A percentile compares a stretch with the other conserved stretches of the same genome.
These are phyloP conservation scores for Pediacus dermestoides DNA, from an alignment of 2,888 invertebrate species.

Conservation along the genomic window DNA sequence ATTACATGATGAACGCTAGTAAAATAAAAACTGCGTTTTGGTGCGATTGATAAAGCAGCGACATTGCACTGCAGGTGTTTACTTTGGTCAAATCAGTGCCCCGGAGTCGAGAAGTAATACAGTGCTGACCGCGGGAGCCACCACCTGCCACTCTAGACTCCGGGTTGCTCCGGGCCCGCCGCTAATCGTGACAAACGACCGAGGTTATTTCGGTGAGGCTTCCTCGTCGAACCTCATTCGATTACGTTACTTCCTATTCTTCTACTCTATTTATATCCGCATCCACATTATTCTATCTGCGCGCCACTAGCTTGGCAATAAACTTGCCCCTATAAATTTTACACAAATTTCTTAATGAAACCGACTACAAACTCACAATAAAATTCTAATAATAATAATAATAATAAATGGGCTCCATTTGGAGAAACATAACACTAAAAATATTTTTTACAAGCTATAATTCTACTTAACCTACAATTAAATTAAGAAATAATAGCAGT, in stretches of 20 bases:
- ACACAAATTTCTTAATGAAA: slow-evolving; percentile 10
- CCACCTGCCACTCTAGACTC: slow-evolving; percentile 41
- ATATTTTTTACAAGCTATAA: too few species aligned
- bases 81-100: slow-evolving; percentile 45
- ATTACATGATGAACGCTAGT: slow-evolving; percentile 15
- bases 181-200: slow-evolving; percentile 49
- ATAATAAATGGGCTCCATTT: neutral
- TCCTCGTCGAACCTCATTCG: slow-evolving; percentile 35
- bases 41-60: slow-evolving; percentile 30
- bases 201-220: slow-evolving; percentile 37
- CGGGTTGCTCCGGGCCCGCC: slow-evolving; percentile 26
- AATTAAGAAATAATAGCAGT: too few species aligned
- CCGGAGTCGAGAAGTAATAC: slow-evolving; percentile 43
- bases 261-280: slow-evolving; percentile 19
- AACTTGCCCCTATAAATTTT: slow-evolving; percentile 10
- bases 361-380: slow-evolving; percentile 1
- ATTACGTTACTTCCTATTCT: slow-evolving; percentile 32
- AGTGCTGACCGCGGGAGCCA: slow-evolving; percentile 43
- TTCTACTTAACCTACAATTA: too few species aligned
- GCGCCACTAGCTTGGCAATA: slow-evolving; percentile 8
- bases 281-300: slow-evolving; percentile 10
- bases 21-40: slow-evolving; percentile 21
- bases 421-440: neutral
- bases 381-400: neutral
- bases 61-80: slow-evolving; percentile 43